These are phyloP conservation scores for Irena cyanogastra DNA, from an alignment of 2,113 vertebrate genomes.

Conservation along the genomic window DNA sequence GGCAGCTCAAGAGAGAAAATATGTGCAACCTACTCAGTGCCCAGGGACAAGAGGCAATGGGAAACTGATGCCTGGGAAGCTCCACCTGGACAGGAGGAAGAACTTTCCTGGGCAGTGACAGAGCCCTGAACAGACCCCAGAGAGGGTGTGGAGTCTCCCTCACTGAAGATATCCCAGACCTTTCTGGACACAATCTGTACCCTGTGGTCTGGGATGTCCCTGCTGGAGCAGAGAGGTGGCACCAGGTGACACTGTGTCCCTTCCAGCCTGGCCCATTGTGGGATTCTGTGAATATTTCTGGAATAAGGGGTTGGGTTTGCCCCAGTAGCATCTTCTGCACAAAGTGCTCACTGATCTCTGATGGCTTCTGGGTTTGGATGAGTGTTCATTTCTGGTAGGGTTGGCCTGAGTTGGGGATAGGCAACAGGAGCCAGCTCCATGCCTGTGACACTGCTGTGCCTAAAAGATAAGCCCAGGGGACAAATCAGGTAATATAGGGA, in stretches of 20 bases:
- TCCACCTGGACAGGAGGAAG: background rate
- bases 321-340: background rate
- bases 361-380: too few relatives aligned
- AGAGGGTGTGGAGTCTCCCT: background rate
- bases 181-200: background rate
- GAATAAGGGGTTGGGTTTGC: background rate
- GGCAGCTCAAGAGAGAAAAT: background rate
- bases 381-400: background rate
- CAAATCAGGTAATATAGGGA: background rate
- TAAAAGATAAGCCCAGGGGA: background rate
- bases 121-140: rapidly evolving
- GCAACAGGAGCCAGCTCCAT: background rate
- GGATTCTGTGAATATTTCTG: background rate
- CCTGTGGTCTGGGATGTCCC: rapidly evolving
- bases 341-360: background rate
- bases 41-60: background rate
- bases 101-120: rapidly evolving
- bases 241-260: background rate
- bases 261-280: background rate
- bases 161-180: background rate
- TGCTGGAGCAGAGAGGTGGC: background rate
- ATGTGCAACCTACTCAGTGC: background rate
- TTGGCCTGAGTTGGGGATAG: background rate
- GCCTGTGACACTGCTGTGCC: background rate
- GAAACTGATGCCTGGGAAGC: background rate